Evolutionary conservation across 1,140 invertebrate genomes (phyloP), one percentile per base, ranked within the genome.

Genomic region (Drosophila melanica): DNA sequence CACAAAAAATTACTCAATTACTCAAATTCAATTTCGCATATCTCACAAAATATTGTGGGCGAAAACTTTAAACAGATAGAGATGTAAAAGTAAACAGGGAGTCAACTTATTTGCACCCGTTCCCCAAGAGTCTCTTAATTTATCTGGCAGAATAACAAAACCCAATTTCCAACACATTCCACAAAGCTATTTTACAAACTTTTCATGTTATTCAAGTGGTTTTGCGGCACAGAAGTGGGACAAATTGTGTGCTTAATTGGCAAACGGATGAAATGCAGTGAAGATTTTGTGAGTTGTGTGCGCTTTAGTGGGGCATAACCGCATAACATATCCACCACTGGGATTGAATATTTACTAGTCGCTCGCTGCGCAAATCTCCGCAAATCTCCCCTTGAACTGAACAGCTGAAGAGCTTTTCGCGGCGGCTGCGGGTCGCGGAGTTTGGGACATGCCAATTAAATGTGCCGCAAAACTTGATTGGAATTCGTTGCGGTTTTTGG

Each of bases 401-500:
- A 7, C 1, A 0, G 9, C 30, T 33, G 33, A 35, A 35, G 33
- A 35, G 9, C 9, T 35, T 10, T 35, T 35, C 10, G 33, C 9
- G 33, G 50, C 41, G 30, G 18, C 16, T 14, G 27, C n/a, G 27
- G 3, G 12, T 12, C 18, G 12, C 37, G 16, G 16, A 11, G 5
- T 20, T 44, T 42, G 41, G 44, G 54, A 54, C 55, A 44, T 50
- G 75, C 75, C 75, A 86, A 87, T 86, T 87, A 87, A 81, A 69
- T 79, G 60, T 58, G 67, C 78, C 79, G 59, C 82, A 79, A 65
- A 81, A 73, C 67, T 72, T 87, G 79, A 86, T 86, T 86, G 82
- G 67, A 87, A 86, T 76, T 76, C 77, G 69, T 70, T 76, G 81
- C 76, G 82, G 81, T 44, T 60, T 59, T 68, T 74, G 23, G 57